phyloP scores from a whole-genome alignment of 2,113 vertebrate species.

The Panthera uncia region DNA sequence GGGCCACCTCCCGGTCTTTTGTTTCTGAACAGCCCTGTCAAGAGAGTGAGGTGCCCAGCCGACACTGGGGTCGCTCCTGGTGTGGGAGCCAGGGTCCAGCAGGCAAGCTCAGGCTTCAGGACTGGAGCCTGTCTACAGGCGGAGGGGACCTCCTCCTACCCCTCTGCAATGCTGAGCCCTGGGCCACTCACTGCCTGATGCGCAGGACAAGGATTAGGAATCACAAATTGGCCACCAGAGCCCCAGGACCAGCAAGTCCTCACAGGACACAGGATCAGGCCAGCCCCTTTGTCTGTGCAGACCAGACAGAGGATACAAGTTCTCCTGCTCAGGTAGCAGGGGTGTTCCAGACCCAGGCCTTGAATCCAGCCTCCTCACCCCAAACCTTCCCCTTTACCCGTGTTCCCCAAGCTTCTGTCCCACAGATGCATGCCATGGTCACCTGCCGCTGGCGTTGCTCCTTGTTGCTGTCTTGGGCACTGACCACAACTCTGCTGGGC shows the following conservation, averaged over 20 bases:
- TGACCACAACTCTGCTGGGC: no score
- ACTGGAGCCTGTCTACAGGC: neutral
- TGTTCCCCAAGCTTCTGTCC: neutral
- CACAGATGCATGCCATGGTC: fast-evolving
- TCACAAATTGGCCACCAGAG: neutral
- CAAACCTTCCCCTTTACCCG: neutral
- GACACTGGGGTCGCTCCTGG: neutral
- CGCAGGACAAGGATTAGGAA: neutral
- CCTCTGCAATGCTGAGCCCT: neutral
- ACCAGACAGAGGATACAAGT: no score
- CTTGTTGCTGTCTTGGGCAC: neutral
- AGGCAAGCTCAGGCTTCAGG: neutral
- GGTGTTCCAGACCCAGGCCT: no score
- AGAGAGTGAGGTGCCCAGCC: fast-evolving
- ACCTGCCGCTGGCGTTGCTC: fast-evolving
- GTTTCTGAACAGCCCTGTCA: neutral
- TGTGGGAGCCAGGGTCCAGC: neutral
- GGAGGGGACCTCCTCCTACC: neutral
- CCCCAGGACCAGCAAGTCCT: neutral
- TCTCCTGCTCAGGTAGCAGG: fast-evolving
- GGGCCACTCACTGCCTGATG: neutral
- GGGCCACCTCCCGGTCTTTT: neutral
- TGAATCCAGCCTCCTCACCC: neutral
- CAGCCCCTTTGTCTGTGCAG: neutral
- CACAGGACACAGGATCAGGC: fast-evolving